Base-by-base conservation (phyloP, 2,888 invertebrate species). In the Cecidostiba fungosa region DNA sequence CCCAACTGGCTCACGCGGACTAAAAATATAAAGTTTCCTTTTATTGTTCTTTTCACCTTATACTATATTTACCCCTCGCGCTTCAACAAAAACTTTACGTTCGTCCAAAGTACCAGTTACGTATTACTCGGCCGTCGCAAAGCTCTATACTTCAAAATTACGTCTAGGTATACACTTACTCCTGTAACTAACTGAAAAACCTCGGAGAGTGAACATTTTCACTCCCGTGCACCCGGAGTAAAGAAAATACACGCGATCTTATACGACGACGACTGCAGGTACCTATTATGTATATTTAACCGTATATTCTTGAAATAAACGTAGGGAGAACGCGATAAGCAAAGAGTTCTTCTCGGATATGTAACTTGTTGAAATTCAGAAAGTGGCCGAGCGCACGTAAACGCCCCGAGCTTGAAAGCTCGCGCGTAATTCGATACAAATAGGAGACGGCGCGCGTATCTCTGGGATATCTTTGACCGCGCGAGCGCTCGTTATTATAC, bases 291-390 rank as follows among this genome's bases (percentile, higher is more conserved):
- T 54, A 19, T 16, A 16, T 19, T n/a, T n/a, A 54, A 54, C n/a
- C 54, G 19, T 54, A n/a, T 54, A n/a, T n/a, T n/a, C 54, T 54
- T 54, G 16, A 36, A 69, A 69, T 69, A 32, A 69, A 69, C 69
- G 16, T 16, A 36, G 39, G 19, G 0, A 39, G n/a, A 72, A 72
- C 29, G 50, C 74, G 26, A 54, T 54, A 54, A 4, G n/a, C 10
- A 23, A 14, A 5, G 23, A 50, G 29, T 16, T 29, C 74, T 77
- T 12, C n/a, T n/a, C 23, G 43, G n/a, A n/a, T n/a, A n/a, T n/a
- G n/a, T n/a, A n/a, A n/a, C n/a, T n/a, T 14, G 16, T 77, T 77
- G 19, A 77, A 39, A 77, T 77, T 62, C 62, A 50, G 50, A 19
- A 50, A 50, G 50, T 19, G 5, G 50, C 19, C 50, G 36, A 70